Evolutionary conservation across 2,113 vertebrate species (phyloP).

Genomic region (Perca schrenkii): DNA sequence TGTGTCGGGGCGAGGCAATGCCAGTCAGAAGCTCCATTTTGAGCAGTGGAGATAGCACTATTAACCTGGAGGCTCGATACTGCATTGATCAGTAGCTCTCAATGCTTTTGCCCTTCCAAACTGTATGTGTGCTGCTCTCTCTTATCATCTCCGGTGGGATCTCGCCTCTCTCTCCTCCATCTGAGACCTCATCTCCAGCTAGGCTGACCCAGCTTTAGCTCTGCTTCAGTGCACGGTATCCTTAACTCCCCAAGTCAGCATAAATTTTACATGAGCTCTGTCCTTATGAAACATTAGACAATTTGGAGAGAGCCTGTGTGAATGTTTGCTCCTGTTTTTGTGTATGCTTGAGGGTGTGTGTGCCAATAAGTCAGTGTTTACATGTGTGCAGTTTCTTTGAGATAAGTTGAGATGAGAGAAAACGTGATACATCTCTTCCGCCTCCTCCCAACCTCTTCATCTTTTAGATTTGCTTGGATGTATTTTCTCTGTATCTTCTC

Average conservation of each 20-base stretch:
- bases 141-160: constrained; percentile 45
- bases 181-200: constrained; percentile 39
- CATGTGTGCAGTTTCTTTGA: constrained; percentile 10
- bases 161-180: constrained; percentile 34
- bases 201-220: constrained; percentile 35
- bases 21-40: constrained; percentile 47
- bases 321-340: constrained; percentile 40
- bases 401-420: constrained; percentile 9
- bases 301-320: constrained; percentile 34
- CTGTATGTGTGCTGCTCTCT: constrained; percentile 38
- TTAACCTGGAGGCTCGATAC: constrained; percentile 53
- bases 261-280: constrained; percentile 79
- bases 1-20: constrained; percentile 20
- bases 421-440: constrained; percentile 8
- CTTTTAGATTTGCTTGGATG: not conserved
- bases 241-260: constrained; percentile 63
- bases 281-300: constrained; percentile 73
- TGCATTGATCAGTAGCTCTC: constrained; percentile 55
- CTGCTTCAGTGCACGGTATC: constrained; percentile 50
- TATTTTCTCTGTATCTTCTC: not conserved
- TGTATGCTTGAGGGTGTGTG: constrained; percentile 26
- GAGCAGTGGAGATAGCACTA: constrained; percentile 22
- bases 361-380: constrained; percentile 44
- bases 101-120: constrained; percentile 43
- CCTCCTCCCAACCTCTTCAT: not conserved